phyloP scores from a whole-genome alignment of 2,888 invertebrate genomes.

The Folsomia manolachei region DNA sequence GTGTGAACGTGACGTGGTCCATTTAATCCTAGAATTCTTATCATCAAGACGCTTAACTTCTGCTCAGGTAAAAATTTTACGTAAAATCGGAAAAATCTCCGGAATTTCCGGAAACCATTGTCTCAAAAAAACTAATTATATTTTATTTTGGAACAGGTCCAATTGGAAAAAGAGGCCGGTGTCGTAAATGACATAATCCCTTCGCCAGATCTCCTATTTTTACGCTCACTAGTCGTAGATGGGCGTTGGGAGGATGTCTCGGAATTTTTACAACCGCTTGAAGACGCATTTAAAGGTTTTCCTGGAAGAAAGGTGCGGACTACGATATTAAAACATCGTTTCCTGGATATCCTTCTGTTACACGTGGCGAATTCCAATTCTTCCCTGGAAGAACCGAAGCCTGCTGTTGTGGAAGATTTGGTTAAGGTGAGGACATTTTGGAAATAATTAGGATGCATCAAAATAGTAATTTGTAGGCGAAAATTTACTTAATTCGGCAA shows the following conservation, averaged over 20 bases:
- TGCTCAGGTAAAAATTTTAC: slow-evolving; percentile 56
- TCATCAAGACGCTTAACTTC: slow-evolving; percentile 89
- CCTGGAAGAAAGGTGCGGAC: slow-evolving; percentile 49
- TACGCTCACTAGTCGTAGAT: slow-evolving; percentile 90
- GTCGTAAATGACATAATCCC: slow-evolving; percentile 83
- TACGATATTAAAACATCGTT: slow-evolving; percentile 48
- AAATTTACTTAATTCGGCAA: too few relatives aligned
- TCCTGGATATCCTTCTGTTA: slow-evolving; percentile 45
- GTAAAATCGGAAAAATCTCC: too few relatives aligned
- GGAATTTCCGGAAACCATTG: slow-evolving; percentile 48
- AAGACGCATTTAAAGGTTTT: slow-evolving; percentile 55
- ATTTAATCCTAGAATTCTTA: slow-evolving; percentile 78
- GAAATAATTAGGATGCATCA: not conserved
- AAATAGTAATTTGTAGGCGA: too few relatives aligned
- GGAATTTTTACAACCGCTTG: slow-evolving; percentile 91
- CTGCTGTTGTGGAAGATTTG: slow-evolving; percentile 46
- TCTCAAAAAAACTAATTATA: not conserved
- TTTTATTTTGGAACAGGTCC: slow-evolving; percentile 61
- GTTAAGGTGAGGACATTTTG: slow-evolving; percentile 40
- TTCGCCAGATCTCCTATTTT: slow-evolving; percentile 89
- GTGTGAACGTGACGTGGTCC: slow-evolving; percentile 84
- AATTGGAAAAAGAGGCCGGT: slow-evolving; percentile 90
- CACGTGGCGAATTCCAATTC: slow-evolving; percentile 35
- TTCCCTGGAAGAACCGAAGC: slow-evolving; percentile 39
- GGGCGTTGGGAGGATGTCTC: slow-evolving; percentile 98